A percentile compares a stretch with the other conserved stretches of the same genome.
These are phyloP conservation scores for Caenorhabditis sp. DNA, from an alignment of 2,888 invertebrate genomes.

Conservation along the genomic window DNA sequence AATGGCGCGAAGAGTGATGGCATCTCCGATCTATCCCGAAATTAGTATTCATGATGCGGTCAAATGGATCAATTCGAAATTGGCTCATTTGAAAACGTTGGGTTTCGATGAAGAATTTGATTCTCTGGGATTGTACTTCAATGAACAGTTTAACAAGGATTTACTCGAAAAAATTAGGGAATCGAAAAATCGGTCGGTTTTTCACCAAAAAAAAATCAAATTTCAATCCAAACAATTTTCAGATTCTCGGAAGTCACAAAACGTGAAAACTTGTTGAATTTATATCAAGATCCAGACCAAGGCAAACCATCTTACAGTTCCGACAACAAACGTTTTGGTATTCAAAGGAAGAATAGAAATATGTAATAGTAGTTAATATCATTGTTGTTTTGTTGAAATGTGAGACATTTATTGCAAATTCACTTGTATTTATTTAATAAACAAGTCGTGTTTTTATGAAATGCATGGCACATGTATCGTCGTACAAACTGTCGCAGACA, in stretches of 20 bases:
- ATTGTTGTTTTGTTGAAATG: not conserved
- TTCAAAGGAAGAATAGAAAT: no score
- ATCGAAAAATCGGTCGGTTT: constrained; percentile 9
- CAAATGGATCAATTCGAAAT: constrained; percentile 15
- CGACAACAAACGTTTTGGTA: no score
- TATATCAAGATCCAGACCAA: no score
- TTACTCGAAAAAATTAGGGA: constrained; percentile 10
- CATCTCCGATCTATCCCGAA: constrained; percentile 16
- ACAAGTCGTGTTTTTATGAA: not conserved
- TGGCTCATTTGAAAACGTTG: not conserved
- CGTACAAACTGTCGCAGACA: constrained; percentile 10
- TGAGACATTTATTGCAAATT: not conserved
- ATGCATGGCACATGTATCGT: constrained; percentile 9
- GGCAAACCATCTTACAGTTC: no score
- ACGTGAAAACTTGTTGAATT: not conserved
- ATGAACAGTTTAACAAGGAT: constrained; percentile 2
- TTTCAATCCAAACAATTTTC: not conserved
- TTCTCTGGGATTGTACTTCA: constrained; percentile 5
- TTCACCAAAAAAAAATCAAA: not conserved
- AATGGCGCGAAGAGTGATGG: constrained; percentile 7
- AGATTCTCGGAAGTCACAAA: not conserved
- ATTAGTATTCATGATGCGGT: constrained; percentile 14
- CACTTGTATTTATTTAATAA: not conserved
- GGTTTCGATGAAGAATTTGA: not conserved
- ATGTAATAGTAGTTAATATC: not conserved